A percentile compares a stretch with the other conserved stretches of the same genome.
Conservation (phyloP, 2,888 invertebrate genomes). For the Drosophila niveifrons region DNA sequence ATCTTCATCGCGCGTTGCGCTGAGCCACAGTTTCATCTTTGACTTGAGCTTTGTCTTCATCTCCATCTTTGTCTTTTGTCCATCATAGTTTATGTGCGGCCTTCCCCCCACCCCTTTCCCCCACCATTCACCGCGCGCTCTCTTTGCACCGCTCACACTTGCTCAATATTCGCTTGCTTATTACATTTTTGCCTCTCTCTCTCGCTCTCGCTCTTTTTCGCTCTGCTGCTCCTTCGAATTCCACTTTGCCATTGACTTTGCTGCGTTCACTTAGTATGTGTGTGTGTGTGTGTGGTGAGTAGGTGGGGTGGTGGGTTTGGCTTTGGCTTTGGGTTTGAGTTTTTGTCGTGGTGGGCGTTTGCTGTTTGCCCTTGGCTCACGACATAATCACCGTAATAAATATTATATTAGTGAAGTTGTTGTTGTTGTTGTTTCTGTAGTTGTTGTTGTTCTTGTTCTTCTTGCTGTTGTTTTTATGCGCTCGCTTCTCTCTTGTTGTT, state of each 20-base stretch:
- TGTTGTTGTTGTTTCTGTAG: conserved; percentile 50
- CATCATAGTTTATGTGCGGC: conserved; percentile 61
- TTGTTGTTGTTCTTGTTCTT: conserved; percentile 32
- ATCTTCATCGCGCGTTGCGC: neutral
- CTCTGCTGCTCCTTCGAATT: conserved; percentile 17
- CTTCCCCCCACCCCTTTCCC: conserved; percentile 1
- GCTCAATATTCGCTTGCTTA: conserved; percentile 44
- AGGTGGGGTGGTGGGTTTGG: neutral
- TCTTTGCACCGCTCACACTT: conserved; percentile 15
- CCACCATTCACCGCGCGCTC: neutral
- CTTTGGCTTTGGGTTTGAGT: neutral
- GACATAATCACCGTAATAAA: conserved; percentile 72
- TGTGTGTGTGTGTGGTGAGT: neutral
- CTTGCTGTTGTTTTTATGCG: conserved; percentile 5
- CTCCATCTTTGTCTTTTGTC: conserved; percentile 34
- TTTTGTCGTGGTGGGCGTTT: conserved; percentile 23
- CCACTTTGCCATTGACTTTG: conserved; percentile 38
- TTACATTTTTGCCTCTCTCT: conserved; percentile 48
- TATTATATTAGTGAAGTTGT: conserved; percentile 68
- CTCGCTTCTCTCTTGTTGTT: conserved; percentile 16
- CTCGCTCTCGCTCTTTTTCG: neutral
- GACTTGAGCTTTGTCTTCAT: conserved; percentile 9
- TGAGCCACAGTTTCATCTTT: conserved; percentile 15
- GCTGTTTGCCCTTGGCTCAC: conserved; percentile 54
- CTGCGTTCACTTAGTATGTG: conserved; percentile 2